Evolutionary conservation across 2,797 vertebrate genomes (phyloP).

Genomic region (Anguilla anguilla): DNA sequence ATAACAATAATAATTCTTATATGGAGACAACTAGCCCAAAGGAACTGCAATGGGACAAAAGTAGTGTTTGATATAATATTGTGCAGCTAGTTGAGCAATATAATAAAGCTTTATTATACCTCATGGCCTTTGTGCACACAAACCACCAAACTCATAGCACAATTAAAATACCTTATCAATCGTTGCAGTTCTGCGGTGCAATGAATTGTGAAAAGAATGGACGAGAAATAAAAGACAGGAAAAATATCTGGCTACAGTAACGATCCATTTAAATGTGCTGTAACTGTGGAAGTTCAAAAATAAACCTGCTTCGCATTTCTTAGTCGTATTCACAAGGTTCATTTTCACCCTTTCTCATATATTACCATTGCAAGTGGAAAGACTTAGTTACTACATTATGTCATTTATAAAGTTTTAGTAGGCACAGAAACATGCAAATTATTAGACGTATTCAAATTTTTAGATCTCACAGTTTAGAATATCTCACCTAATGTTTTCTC

Average conservation of each 20-base stretch:
- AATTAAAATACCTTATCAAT: slow-evolving; percentile 1
- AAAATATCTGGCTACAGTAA: neutral
- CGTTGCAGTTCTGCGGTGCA: neutral
- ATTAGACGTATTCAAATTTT: neutral
- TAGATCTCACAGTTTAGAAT: neutral
- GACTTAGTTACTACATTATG: too few relatives aligned
- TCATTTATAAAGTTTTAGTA: neutral
- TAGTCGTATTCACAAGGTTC: neutral
- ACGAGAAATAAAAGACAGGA: neutral
- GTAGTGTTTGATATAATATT: neutral
- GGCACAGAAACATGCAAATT: neutral
- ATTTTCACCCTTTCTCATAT: neutral
- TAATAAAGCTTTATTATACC: neutral
- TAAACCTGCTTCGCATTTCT: neutral
- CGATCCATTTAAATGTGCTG: neutral
- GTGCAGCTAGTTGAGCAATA: neutral
- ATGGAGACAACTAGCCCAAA: neutral
- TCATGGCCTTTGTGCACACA: neutral
- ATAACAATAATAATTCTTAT: too few relatives aligned
- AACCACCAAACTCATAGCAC: neutral
- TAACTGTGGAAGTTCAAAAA: neutral
- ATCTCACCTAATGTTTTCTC: neutral
- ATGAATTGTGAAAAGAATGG: neutral
- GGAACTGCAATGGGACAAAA: neutral
- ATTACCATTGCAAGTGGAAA: neutral